phyloP scores from a whole-genome alignment of 2,113 vertebrate genomes.

The Gasterosteus nipponicus region DNA sequence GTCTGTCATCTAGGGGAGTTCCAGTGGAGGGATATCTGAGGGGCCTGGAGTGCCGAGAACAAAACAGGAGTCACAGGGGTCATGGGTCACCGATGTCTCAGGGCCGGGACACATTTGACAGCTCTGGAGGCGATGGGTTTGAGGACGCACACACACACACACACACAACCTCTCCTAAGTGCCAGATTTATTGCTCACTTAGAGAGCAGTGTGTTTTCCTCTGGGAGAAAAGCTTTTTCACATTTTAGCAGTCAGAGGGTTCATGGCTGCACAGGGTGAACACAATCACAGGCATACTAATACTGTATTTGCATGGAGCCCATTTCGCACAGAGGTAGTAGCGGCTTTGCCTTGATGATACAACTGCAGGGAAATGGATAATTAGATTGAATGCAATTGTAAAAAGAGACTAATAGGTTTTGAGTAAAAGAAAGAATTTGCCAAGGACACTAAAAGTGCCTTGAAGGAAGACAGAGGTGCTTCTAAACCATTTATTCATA shows the following conservation, averaged over 20 bases:
- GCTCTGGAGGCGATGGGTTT: constrained; percentile 53
- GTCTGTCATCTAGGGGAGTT: constrained; percentile 61
- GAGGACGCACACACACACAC: constrained; percentile 35
- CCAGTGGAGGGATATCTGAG: constrained; percentile 51
- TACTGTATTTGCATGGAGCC: constrained; percentile 1
- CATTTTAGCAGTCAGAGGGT: constrained; percentile 10
- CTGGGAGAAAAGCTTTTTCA: constrained; percentile 18
- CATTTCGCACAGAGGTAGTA: background rate
- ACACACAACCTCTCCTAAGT: constrained; percentile 40
- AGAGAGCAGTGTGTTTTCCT: constrained; percentile 58
- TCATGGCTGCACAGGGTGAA: background rate
- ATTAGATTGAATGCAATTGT: background rate
- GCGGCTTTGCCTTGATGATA: background rate
- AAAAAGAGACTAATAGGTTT: background rate
- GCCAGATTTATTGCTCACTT: constrained; percentile 73
- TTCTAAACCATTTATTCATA: background rate
- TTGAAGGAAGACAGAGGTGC: background rate
- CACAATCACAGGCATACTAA: background rate
- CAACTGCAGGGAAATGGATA: background rate
- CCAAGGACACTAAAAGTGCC: background rate
- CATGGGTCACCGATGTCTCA: constrained; percentile 65
- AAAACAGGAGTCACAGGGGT: constrained; percentile 76
- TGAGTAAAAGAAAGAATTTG: background rate
- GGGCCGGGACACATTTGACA: constrained; percentile 59
- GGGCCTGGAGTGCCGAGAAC: constrained; percentile 62